Evolutionary conservation across 2,797 vertebrate genomes (phyloP), one percentile per base, ranked within the genome.

Genomic region (Cheirogaleus major): DNA sequence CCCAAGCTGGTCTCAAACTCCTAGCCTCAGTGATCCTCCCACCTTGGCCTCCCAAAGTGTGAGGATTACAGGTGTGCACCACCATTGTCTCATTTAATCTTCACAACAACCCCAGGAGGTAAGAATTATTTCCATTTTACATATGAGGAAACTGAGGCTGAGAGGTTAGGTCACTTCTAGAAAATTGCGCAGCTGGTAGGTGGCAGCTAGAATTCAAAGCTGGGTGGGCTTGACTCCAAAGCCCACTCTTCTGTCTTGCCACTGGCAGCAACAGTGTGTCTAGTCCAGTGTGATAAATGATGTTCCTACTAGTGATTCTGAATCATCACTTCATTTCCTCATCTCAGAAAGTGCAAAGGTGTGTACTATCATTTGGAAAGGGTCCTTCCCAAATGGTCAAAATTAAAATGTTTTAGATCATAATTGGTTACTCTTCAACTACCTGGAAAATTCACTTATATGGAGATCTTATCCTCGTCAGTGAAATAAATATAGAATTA

Each of bases 231-330:
- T 4, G 63, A 57, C 20, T 59, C 2, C 8, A 65, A 35, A 32
- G 32, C 25, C 50, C 17, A 1, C 55, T 20, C 0, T 32, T 20
- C 23, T 12, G 7, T 38, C 12, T 4, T 5, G 25, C 72, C 5
- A 1, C 45, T n/a, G 35, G 35, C n/a, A 32, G 38, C 35, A 27
- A 27, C 14, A 2, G 38, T 38, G 5, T 38, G 22, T 23, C 17
- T 4, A 27, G 15, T 13, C 25, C 35, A 1, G 32, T 12, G 4
- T 25, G 67, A 32, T 14, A 52, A 52, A 15, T 35, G 65, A 25
- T 8, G 10, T 41, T 48, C 25, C 43, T 7, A 2, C 25, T 15
- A 43, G 7, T 48, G 76, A 59, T 59, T 20, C 35, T 1, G 11
- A 48, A 8, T 41, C 48, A 38, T 32, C 43, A 3, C 23, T 48